A percentile compares a stretch with the other conserved stretches of the same genome.
phyloP scores from a whole-genome alignment of 1,140 invertebrate genomes.

The Philotrypesis tridentata region DNA sequence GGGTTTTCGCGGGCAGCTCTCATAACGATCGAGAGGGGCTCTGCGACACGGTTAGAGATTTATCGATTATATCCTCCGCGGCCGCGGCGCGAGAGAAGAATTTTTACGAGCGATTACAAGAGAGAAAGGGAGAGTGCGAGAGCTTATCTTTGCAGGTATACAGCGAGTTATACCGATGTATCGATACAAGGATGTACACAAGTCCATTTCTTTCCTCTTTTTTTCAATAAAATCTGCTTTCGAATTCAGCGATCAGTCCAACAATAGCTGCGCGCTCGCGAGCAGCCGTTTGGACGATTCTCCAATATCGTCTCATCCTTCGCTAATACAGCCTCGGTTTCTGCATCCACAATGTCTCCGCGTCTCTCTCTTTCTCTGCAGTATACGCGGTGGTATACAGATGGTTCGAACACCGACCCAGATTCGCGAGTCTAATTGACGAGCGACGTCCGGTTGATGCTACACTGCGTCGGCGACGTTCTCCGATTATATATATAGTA shows the following conservation, averaged over 20 bases:
- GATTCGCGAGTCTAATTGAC: constrained; percentile 23
- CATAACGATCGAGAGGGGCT: background rate
- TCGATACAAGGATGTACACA: too few relatives aligned
- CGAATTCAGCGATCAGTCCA: background rate
- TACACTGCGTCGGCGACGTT: background rate
- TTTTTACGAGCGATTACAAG: constrained; percentile 2
- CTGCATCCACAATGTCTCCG: background rate
- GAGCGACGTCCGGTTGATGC: constrained; percentile 15
- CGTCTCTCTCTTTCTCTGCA: background rate
- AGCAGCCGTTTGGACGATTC: background rate
- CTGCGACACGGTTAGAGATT: background rate
- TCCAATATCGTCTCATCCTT: constrained; percentile 1
- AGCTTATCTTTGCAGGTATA: too few relatives aligned
- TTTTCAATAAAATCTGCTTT: too few relatives aligned
- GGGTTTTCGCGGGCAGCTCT: background rate
- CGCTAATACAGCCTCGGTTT: background rate
- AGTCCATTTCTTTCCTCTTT: too few relatives aligned
- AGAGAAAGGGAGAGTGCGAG: too few relatives aligned
- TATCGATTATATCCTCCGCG: background rate
- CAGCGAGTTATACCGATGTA: too few relatives aligned
- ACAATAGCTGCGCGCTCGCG: constrained; percentile 27
- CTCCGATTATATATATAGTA: constrained; percentile 5
- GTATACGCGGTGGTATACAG: background rate
- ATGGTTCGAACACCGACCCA: constrained; percentile 15
- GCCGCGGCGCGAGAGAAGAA: background rate